Conservation (phyloP, 2,113 vertebrate genomes). For the Corvus cornix region DNA sequence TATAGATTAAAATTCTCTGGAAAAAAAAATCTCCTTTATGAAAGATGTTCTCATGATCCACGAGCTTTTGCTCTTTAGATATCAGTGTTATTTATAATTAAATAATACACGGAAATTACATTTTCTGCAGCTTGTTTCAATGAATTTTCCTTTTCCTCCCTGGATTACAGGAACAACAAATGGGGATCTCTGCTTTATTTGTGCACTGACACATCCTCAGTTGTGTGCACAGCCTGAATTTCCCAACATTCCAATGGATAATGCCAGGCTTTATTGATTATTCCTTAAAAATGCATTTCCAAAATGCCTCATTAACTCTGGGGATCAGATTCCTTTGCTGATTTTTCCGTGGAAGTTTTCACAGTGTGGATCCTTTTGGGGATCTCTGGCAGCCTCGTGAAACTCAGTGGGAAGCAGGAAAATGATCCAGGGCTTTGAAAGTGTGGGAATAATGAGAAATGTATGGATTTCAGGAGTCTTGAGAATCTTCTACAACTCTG, state of each 20-base stretch:
- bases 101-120: neutral
- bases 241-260: neutral
- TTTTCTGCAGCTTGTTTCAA: neutral
- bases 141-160: neutral
- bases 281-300: conserved; percentile 6
- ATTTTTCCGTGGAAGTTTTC: neutral
- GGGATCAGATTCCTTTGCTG: neutral
- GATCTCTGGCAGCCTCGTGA: neutral
- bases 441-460: neutral
- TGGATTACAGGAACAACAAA: neutral
- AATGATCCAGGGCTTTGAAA: neutral
- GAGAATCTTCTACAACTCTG: neutral
- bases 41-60: neutral
- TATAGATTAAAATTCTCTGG: neutral
- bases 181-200: neutral
- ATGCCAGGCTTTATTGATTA: neutral
- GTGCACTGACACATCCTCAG: neutral
- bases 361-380: neutral
- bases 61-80: neutral
- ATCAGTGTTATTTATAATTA: neutral
- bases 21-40: neutral
- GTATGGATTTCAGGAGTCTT: neutral
- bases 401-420: neutral
- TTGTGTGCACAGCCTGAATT: neutral
- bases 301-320: neutral